phyloP scores from a whole-genome alignment of 1,140 invertebrate species.

The Drosophila simulans region DNA sequence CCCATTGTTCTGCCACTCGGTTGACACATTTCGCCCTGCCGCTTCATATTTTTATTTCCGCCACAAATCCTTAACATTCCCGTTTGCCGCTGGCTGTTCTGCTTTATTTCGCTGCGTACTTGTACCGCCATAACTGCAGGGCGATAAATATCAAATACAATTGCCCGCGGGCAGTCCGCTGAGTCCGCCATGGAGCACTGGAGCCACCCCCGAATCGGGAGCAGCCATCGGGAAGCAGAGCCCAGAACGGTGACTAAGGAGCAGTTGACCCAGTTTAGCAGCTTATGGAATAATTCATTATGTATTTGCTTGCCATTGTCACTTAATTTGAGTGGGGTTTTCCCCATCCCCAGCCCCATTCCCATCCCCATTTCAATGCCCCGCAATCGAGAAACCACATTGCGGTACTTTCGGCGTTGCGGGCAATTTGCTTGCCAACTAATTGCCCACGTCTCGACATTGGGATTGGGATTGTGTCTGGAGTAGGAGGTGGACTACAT shows the following conservation, averaged over 20 bases:
- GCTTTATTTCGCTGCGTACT: conserved; percentile 7
- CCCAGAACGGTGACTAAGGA: conserved; percentile 53
- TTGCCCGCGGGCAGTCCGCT: conserved; percentile 30
- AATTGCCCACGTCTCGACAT: conserved; percentile 55
- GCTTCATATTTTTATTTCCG: conserved; percentile 30
- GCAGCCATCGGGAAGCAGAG: conserved; percentile 18
- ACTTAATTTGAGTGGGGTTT: conserved; percentile 72
- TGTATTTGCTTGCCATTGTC: conserved; percentile 72
- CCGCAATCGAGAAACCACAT: conserved; percentile 2
- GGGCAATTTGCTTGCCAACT: conserved; percentile 67
- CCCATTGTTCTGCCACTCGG: not conserved
- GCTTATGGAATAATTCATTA: conserved; percentile 82
- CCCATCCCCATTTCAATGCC: not conserved
- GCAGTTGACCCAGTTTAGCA: conserved; percentile 72
- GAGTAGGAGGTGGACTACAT: not conserved
- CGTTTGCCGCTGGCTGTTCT: conserved; percentile 7
- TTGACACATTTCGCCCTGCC: not conserved
- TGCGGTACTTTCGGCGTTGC: conserved; percentile 49
- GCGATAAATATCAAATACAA: conserved; percentile 71
- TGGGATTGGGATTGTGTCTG: no score
- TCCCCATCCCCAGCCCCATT: not conserved
- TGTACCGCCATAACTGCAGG: conserved; percentile 12
- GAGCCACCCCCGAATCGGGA: not conserved
- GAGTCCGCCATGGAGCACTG: not conserved
- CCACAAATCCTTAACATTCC: conserved; percentile 35